These are phyloP conservation scores for Colistium nudipinnis DNA, from an alignment of 2,113 vertebrate genomes.

Conservation along the genomic window DNA sequence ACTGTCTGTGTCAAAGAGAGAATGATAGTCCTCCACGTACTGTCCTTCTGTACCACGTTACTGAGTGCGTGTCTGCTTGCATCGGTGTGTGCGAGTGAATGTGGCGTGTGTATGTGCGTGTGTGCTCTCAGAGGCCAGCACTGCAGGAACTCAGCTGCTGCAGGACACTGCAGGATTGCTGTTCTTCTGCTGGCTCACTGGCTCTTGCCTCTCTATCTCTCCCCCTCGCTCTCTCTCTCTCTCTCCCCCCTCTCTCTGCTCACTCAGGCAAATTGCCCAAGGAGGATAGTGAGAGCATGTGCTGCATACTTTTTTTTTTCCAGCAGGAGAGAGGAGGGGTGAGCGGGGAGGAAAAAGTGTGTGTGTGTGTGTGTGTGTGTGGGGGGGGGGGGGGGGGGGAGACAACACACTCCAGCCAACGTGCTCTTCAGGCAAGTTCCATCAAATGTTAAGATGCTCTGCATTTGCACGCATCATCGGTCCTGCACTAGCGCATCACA, in stretches of 20 bases:
- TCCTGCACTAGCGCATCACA: slow-evolving; percentile 5
- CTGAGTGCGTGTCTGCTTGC: slow-evolving; percentile 20
- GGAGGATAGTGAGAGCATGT: slow-evolving; percentile 76
- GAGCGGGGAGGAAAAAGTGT: slow-evolving; percentile 27
- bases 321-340: slow-evolving; percentile 28
- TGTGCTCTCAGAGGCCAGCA: slow-evolving; percentile 64
- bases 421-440: slow-evolving; percentile 40
- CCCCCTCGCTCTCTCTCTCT: slow-evolving; percentile 6
- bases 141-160: slow-evolving; percentile 83
- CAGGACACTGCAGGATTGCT: slow-evolving; percentile 83
- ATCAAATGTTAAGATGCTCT: slow-evolving; percentile 62
- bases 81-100: slow-evolving; percentile 7
- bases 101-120: slow-evolving; percentile 19
- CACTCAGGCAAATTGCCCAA: slow-evolving; percentile 74
- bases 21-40: slow-evolving; percentile 23
- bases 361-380: no score
- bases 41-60: slow-evolving; percentile 15
- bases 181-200: slow-evolving; percentile 68
- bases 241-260: slow-evolving; percentile 39
- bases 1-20: slow-evolving; percentile 36
- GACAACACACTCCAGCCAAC: slow-evolving; percentile 51
- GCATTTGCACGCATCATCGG: slow-evolving; percentile 42
- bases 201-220: slow-evolving; percentile 38
- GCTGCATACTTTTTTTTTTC: slow-evolving; percentile 80
- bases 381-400: slow-evolving; percentile 9